Evolutionary conservation across 2,113 vertebrate species (phyloP).

Genomic region (Zosterops pallidus): DNA sequence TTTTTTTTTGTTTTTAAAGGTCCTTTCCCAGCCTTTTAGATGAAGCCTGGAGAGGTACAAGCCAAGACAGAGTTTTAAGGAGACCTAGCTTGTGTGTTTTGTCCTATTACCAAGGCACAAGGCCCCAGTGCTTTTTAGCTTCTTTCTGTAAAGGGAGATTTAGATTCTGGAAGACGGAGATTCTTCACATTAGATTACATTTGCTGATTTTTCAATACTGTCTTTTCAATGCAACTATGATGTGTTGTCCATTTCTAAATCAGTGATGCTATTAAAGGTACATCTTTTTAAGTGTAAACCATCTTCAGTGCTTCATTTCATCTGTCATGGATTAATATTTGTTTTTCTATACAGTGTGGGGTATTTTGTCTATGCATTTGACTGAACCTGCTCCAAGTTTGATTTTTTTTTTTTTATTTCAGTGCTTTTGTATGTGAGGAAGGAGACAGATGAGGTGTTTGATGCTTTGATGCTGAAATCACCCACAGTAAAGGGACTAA

Average conservation of each 20-base stretch:
- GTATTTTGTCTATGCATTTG: background rate
- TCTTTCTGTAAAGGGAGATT: background rate
- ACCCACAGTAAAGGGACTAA: constrained; percentile 89
- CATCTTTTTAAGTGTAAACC: background rate
- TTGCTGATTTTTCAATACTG: background rate
- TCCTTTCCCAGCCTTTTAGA: background rate
- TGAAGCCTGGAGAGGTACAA: background rate
- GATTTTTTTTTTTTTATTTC: constrained; percentile 38
- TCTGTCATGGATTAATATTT: background rate
- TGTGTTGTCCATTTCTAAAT: background rate
- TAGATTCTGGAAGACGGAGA: background rate
- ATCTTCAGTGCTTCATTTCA: background rate
- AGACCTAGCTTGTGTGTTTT: background rate
- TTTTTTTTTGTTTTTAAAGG: background rate
- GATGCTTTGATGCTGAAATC: constrained; percentile 93
- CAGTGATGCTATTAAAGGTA: background rate
- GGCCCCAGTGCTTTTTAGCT: background rate
- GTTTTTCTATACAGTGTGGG: background rate
- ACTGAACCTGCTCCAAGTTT: background rate
- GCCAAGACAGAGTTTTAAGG: background rate
- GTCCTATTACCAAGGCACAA: background rate
- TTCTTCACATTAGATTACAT: background rate
- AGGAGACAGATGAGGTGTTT: constrained; percentile 94
- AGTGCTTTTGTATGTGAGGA: constrained; percentile 97
- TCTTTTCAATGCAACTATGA: background rate